Conservation (phyloP, 2,888 invertebrate species). For the Altica lythri region DNA sequence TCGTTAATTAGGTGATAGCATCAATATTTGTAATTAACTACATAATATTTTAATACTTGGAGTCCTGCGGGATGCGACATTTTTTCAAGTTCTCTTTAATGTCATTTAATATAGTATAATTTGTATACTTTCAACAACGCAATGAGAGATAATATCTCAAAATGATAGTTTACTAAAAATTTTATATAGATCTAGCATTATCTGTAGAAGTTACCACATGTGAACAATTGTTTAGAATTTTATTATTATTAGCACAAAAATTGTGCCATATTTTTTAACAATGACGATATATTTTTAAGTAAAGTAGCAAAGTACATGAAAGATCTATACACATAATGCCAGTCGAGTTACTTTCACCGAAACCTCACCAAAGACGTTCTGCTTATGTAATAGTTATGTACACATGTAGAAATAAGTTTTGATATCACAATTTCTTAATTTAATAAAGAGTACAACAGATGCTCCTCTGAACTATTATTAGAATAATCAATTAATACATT, state of each 20-base stretch:
- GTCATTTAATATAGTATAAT: no score
- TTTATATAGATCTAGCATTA: no score
- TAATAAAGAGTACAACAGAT: slow-evolving; percentile 24
- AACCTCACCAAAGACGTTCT: slow-evolving; percentile 53
- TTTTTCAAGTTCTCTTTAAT: no score
- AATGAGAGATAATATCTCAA: no score
- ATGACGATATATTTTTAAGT: slow-evolving; percentile 27
- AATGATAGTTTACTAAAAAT: no score
- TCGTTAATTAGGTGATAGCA: no score
- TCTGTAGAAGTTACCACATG: no score
- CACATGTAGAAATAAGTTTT: slow-evolving; percentile 42
- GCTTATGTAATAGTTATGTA: slow-evolving; percentile 49
- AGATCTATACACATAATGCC: slow-evolving; percentile 37
- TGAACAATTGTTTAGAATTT: not conserved
- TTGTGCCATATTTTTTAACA: slow-evolving; percentile 24
- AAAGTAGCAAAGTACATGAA: slow-evolving; percentile 26
- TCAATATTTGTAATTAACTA: no score
- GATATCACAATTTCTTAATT: slow-evolving; percentile 29
- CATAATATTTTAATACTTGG: no score
- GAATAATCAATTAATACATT: not conserved
- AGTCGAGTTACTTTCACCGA: slow-evolving; percentile 50
- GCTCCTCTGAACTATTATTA: slow-evolving; percentile 19
- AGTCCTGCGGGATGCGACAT: no score
- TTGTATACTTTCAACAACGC: no score
- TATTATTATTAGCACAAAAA: slow-evolving; percentile 15